phyloP scores from a whole-genome alignment of 2,888 invertebrate genomes.

The Eristalis arbustorum region DNA sequence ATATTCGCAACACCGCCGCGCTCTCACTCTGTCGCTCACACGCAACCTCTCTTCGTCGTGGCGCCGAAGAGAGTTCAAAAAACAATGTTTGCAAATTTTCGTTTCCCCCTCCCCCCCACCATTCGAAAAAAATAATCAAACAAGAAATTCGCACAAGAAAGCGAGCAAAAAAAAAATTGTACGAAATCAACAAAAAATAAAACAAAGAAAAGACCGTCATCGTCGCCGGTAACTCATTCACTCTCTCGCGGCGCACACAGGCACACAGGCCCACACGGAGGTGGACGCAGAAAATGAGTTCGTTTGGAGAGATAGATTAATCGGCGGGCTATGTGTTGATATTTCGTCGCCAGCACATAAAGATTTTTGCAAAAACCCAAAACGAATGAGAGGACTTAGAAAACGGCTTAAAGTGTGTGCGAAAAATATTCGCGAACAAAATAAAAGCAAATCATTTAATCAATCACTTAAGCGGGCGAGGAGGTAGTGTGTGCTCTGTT shows the following conservation, averaged over 20 bases:
- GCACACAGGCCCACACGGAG: neutral
- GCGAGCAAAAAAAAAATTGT: neutral
- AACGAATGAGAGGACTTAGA: conserved; percentile 24
- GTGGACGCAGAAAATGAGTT: conserved; percentile 55
- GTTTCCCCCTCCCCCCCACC: conserved; percentile 2
- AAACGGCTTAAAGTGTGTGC: conserved; percentile 63
- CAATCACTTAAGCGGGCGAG: conserved; percentile 53
- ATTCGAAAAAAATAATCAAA: conserved; percentile 20
- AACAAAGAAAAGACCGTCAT: conserved; percentile 45
- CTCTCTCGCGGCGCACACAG: neutral
- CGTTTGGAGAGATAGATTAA: conserved; percentile 57
- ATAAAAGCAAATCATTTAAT: conserved; percentile 48
- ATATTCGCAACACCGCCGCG: conserved; percentile 16
- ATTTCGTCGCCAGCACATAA: conserved; percentile 56
- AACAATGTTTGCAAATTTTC: conserved; percentile 56
- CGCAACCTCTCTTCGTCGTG: conserved; percentile 18
- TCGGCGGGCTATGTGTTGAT: conserved; percentile 52
- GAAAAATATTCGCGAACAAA: conserved; percentile 63
- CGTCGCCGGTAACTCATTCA: conserved; percentile 62
- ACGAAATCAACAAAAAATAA: conserved; percentile 29
- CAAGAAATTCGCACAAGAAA: conserved; percentile 24
- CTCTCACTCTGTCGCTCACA: neutral
- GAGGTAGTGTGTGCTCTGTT: conserved; percentile 40
- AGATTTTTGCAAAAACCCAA: conserved; percentile 51
- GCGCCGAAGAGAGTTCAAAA: conserved; percentile 50